Base-by-base conservation (phyloP, 2,797 vertebrate genomes). In the Coranthus polyacanthus region DNA sequence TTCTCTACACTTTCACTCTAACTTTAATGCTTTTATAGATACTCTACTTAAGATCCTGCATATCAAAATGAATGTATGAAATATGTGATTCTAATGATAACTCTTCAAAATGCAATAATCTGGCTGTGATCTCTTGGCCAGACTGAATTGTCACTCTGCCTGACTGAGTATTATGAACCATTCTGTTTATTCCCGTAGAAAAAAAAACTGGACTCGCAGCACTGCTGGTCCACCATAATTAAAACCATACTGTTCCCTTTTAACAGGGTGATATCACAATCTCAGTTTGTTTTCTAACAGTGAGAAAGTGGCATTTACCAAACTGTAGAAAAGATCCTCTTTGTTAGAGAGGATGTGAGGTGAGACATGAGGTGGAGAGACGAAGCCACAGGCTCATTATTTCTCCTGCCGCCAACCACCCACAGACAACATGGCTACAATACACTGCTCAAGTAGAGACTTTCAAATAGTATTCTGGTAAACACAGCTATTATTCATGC, bases 201-300 rank as follows among this genome's bases (percentile, higher is more conserved):
- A 32, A 59, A 29, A 29, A 8, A 5, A 50, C 69, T 55, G 12
- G 18, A 45, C 45, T 79, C 32, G 0, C 36, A 51, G 44, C 55
- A 42, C 50, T 68, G 72, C 66, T 64, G 49, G 18, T 75, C 55
- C 29, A 54, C 62, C 78, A 72, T 72, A 67, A 79, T 72, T 71
- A 69, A 44, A n/a, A 50, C 46, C 58, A 70, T 72, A 68, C 50
- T 68, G 79, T 68, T 80, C 53, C 32, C 11, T 52, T 67, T 76
- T 39, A 61, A 66, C 58, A 57, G 53, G 42, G 22, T 62, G 54
- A 20, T 36, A 58, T 61, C 55, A 65, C 72, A 68, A 50, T 61
- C 56, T 3, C 2, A 36, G 49, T 49, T 49, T 76, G 53, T 72
- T 73, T 83, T 47, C 36, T 2, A 22, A 7, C 39, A 70, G 79